A percentile compares a stretch with the other conserved stretches of the same genome.
Evolutionary conservation across 2,888 invertebrate genomes (phyloP).

Genomic region (Archaeoteleia sp.): DNA sequence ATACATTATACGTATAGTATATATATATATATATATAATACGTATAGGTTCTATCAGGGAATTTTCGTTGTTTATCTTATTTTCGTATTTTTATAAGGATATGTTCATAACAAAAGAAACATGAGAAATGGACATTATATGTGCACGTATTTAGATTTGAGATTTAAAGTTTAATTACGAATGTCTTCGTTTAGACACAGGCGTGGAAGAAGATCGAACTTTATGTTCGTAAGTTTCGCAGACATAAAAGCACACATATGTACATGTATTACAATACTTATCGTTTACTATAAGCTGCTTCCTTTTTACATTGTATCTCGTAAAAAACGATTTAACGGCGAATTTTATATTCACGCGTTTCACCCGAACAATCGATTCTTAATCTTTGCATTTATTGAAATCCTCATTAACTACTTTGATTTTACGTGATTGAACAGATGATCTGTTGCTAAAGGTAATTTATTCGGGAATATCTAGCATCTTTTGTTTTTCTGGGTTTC

Average conservation of each 20-base stretch:
- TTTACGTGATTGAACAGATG: no score
- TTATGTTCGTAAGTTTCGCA: conserved; percentile 11
- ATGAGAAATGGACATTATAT: conserved; percentile 3
- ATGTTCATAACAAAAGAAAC: conserved; percentile 1
- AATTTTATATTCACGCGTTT: not conserved
- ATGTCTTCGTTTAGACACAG: conserved; percentile 12
- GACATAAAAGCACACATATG: conserved; percentile 15
- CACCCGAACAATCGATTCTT: no score
- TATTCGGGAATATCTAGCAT: no score
- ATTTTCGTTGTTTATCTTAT: no score
- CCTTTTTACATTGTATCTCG: conserved; percentile 6
- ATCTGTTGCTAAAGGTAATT: no score
- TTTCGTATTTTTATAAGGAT: no score
- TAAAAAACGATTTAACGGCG: not conserved
- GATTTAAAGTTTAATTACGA: conserved; percentile 1
- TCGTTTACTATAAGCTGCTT: conserved; percentile 3
- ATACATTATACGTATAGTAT: no score
- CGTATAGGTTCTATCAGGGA: no score
- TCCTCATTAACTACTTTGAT: no score
- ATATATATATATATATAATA: no score
- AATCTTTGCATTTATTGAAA: not conserved
- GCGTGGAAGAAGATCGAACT: conserved; percentile 16
- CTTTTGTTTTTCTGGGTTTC: no score
- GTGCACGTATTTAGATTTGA: conserved; percentile 6
- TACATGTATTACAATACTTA: conserved; percentile 19